Base-by-base conservation (phyloP, 2,888 invertebrate genomes). In the Nomada fucata region DNA sequence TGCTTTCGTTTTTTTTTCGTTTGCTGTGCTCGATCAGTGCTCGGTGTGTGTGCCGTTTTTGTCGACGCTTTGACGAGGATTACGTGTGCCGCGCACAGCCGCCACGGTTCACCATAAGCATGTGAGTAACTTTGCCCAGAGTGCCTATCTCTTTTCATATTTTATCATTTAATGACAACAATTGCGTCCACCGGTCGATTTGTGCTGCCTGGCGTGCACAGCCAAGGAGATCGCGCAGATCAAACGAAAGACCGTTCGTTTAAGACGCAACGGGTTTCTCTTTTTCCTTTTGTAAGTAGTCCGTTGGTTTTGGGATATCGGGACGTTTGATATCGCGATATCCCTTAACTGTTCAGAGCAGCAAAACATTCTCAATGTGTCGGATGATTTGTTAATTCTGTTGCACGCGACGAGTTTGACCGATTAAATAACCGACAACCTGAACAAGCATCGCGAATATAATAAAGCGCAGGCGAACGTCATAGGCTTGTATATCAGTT, bases 1-100 rank as follows among this genome's bases (percentile, higher is more conserved):
- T 80, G 75, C 76, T 82, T 86, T 69, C 57, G 67, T 36, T 36
- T 36, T 23, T 23, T 23, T 29, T 7, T 36, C 7, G 36, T 36
- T 36, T 36, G 36, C 36, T 86, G 82, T 78, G 82, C 79, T 81
- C 75, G 76, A 83, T 79, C 76, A 85, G 86, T 87, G 86, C 71
- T 76, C 47, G 68, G 73, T 69, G 80, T 82, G 86, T 87, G 87
- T 79, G 85, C 70, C 61, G 68, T 81, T 79, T 75, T 69, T 72
- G n/a, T 53, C 73, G 50, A 42, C 60, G 75, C 60, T 78, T 69
- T 59, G 55, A 71, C 79, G 70, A 85, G 86, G 86, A 86, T 86
- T 87, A 83, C 76, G 76, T 63, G 83, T 78, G 69, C 74, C 64
- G 70, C 55, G 44, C 77, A 65, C 64, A 36, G 60, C 63, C 70